Base-by-base conservation (phyloP, 2,888 invertebrate species). In the Tricholauxania praeusta region DNA sequence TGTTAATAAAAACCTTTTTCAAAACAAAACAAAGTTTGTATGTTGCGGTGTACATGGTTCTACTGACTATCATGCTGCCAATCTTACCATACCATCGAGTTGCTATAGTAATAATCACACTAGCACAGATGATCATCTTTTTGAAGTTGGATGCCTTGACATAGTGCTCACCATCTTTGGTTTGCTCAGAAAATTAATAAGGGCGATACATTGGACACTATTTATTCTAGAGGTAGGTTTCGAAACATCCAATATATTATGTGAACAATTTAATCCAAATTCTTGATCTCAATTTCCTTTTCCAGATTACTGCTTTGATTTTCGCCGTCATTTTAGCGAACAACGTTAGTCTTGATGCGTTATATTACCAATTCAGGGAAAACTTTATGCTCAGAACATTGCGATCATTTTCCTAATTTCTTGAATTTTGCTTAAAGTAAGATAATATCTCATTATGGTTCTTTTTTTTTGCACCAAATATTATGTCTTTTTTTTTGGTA, bases 11-110 rank as follows among this genome's bases (percentile, higher is more conserved):
- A 67, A 19, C 8, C 19, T 39, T 51, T 22, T 28, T 15, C 28
- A 59, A 14, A 17, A 3, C 39, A 74, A 2, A 22, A 22, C 22
- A 22, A 22, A 22, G 74, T 70, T 68, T 22, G 22, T 70, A 55
- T 74, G 74, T 28, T 74, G 74, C 22, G 74, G 74, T n/a, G 17
- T 72, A 39, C 7, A 72, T 52, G 59, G 65, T 15, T 59, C 32
- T 14, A 55, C 49, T 4, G 74, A 74, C 28, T 74, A 74, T n/a
- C 32, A 10, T 2, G 28, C n/a, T 12, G 8, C n/a, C 1, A 62
- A 70, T 66, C 17, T 70, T 12, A 55, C 74, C 14, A 17, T 72
- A 32, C 74, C 72, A 4, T 32, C 12, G 2, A 72, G 72, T 62
- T 74, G 74, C 28, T 72, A 57, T 57, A 12, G 3, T 8, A 4